Base-by-base conservation (phyloP, 2,888 invertebrate genomes). In the Pachydiplax longipennis region DNA sequence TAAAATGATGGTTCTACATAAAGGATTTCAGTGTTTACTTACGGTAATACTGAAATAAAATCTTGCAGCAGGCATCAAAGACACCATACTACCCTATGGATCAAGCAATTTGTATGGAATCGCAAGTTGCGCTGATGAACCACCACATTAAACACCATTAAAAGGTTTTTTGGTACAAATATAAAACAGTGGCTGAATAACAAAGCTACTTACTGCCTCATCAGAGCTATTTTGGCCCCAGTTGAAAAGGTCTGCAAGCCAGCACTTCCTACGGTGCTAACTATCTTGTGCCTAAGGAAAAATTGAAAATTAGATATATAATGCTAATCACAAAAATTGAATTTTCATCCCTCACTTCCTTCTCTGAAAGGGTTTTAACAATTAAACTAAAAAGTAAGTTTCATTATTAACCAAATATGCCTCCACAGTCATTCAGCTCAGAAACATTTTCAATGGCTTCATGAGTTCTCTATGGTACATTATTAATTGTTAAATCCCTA, bases 231-330 rank as follows among this genome's bases (percentile, higher is more conserved):
- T 87, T 87, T 87, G 87, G 87, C 87, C 48, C 87, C 87, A 35
- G 87, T 87, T 0, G 87, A 87, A 61, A 87, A 87, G 61, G 87
- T 87, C 87, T 87, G 87, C 87, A 87, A 61, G 35, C 87, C 87
- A 61, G 87, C 87, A 87, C 87, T 87, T 61, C 87, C 87, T 61
- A 87, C 87, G 10, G 87, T 87, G 87, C 87, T 87, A n/a, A 87
- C 87, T 87, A 87, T 87, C 87, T 87, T 87, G 87, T 87, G 87
- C 61, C 87, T 87, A 61, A 65, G 73, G 10, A 73, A 73, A 31
- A 73, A 73, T 25, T 73, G 73, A 73, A 73, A 73, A 73, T 73
- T 25, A 12, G 31, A 31, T 73, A 31, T 31, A 13, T 3, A 25
- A 73, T 2, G 31, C 31, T 73, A 31, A 53, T 53, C 53, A 18